A percentile compares a stretch with the other conserved stretches of the same genome.
Evolutionary conservation across 2,797 vertebrate genomes (phyloP).

Genomic region (Vultur gryphus): DNA sequence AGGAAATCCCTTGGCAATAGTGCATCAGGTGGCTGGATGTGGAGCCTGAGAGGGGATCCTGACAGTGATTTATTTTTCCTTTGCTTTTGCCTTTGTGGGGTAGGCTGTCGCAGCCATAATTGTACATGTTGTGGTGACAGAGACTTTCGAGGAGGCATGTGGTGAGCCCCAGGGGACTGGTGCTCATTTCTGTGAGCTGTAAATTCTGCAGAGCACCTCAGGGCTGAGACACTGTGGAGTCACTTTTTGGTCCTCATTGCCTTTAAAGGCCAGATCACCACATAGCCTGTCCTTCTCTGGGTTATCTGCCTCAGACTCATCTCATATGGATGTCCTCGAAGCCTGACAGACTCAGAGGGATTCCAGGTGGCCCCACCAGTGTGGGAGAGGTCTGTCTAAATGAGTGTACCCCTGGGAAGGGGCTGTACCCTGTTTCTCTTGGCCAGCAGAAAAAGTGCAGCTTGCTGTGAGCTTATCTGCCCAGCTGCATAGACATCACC

Average conservation of each 20-base stretch:
- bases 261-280: not conserved
- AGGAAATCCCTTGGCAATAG: not conserved
- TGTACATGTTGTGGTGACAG: not conserved
- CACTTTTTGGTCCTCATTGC: not conserved
- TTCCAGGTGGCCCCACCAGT: not conserved
- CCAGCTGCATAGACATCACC: not conserved
- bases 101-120: not conserved
- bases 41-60: not conserved
- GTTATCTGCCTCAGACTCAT: not conserved
- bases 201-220: not conserved
- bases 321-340: not conserved
- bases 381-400: not conserved
- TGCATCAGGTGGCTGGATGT: not conserved
- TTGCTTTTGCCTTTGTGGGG: not conserved
- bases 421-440: not conserved
- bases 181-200: not conserved
- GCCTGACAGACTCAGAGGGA: not conserved
- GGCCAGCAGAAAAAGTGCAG: not conserved
- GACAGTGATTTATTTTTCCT: not conserved
- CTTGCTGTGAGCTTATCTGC: not conserved
- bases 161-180: fast-evolving
- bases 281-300: not conserved
- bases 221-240: not conserved
- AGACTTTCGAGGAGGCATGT: fast-evolving
- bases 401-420: not conserved